Evolutionary conservation across 2,888 invertebrate species (phyloP).

Genomic region (Lasioglossum malachurum): DNA sequence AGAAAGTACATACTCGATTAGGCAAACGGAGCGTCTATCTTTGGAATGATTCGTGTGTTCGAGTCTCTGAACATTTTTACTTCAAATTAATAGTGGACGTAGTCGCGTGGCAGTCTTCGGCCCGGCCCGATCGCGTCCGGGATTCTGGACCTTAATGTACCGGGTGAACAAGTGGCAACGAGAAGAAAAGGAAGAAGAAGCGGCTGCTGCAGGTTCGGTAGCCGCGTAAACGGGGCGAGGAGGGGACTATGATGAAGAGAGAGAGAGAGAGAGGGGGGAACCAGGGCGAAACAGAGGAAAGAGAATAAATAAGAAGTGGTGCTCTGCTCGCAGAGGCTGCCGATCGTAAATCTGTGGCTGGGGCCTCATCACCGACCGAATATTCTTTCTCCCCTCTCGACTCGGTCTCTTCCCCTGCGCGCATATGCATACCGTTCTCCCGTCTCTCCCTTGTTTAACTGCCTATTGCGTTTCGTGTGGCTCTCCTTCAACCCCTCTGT

Average conservation of each 20-base stretch:
- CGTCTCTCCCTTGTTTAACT: conserved; percentile 11
- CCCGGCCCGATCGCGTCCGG: conserved; percentile 12
- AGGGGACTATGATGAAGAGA: not conserved
- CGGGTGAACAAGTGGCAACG: conserved; percentile 53
- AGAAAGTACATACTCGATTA: not conserved
- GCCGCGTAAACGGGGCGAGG: conserved; percentile 62
- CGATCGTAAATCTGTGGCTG: conserved; percentile 82
- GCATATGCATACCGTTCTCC: conserved; percentile 19
- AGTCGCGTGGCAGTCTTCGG: conserved; percentile 80
- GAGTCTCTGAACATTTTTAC: not conserved
- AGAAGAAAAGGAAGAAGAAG: conserved; percentile 57
- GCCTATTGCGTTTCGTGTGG: not conserved
- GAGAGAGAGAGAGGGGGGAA: conserved; percentile 38
- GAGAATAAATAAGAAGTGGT: conserved; percentile 77
- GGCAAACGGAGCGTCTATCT: not conserved
- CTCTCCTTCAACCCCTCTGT: not conserved
- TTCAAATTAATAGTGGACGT: not conserved
- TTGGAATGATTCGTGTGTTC: not conserved
- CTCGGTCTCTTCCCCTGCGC: conserved; percentile 14
- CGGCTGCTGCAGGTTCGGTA: conserved; percentile 62
- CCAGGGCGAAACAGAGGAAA: conserved; percentile 65
- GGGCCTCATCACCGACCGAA: conserved; percentile 81
- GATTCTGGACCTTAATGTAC: conserved; percentile 46
- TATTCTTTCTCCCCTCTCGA: conserved; percentile 68
- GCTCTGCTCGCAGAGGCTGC: conserved; percentile 76